Conservation (phyloP, 2,113 vertebrate genomes). For the Murina feae region DNA sequence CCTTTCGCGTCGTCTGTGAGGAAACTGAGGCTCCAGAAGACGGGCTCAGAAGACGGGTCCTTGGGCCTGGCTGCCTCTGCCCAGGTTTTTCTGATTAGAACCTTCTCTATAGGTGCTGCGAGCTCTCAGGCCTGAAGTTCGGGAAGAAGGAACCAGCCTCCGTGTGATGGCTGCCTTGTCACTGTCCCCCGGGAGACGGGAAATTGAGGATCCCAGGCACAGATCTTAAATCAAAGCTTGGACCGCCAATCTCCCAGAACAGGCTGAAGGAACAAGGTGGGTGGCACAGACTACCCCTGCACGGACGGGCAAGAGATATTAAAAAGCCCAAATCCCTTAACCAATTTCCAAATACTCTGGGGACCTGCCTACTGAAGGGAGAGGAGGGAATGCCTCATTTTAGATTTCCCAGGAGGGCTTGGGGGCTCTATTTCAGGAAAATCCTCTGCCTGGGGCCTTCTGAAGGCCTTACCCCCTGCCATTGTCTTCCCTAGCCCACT, state of each 20-base stretch:
- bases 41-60: not conserved
- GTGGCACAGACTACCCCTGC: conserved; percentile 47
- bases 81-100: not conserved
- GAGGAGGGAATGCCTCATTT: not conserved
- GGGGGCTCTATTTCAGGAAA: not conserved
- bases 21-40: not conserved
- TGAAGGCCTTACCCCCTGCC: not conserved
- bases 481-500: not conserved
- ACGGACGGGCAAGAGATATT: conserved; percentile 71
- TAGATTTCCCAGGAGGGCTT: not conserved
- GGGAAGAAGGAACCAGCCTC: not conserved
- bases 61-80: not conserved
- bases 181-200: not conserved
- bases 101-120: not conserved
- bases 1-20: not conserved
- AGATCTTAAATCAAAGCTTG: conserved; percentile 60
- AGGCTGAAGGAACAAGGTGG: conserved; percentile 47
- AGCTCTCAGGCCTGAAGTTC: not conserved
- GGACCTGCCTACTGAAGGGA: not conserved
- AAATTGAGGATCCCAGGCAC: not conserved
- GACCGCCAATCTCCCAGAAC: conserved; percentile 55
- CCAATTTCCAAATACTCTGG: not conserved
- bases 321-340: conserved; percentile 59
- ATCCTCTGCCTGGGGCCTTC: not conserved
- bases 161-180: not conserved